Base-by-base conservation (phyloP, 37 sponge, comb jelly and placozoan genomes). In the Halisarca cf. caerulea region DNA sequence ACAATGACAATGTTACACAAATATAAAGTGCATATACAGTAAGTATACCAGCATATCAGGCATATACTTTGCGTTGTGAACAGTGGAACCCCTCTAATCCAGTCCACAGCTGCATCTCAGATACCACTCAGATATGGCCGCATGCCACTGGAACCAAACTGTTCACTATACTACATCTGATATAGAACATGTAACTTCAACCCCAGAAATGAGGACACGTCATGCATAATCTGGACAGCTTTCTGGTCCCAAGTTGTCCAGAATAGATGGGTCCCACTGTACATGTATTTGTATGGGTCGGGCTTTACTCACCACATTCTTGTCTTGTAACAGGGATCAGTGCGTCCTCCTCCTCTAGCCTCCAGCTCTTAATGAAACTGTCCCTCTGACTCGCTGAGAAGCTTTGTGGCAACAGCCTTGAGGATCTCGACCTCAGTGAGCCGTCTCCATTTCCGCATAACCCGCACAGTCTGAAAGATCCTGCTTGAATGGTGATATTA, bases 271-370 rank as follows among this genome's bases (percentile, higher is more conserved):
- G n/a, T n/a, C n/a, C n/a, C n/a, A n/a, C n/a, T n/a, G n/a, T n/a
- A n/a, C n/a, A n/a, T n/a, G n/a, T n/a, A n/a, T n/a, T n/a, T n/a
- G n/a, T n/a, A n/a, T n/a, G n/a, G n/a, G n/a, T n/a, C n/a, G n/a
- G n/a, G n/a, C n/a, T n/a, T n/a, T n/a, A 74, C 77, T 74, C 45
- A 74, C 77, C 77, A 74, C 77, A 74, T 15, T 74, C 77, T 0
- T 41, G 45, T 11, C 43, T 37, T 3, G 21, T 44, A n/a, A 74
- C 77, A 20, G 77, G 42, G 15, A 74, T 40, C 7, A 74, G 25
- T 2, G 41, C 77, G 1, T 74, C 77, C 36, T 74, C 77, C 32
- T 40, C 32, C 15, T 74, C 77, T 8, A 41, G 1, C 25, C 36
- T 74, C 77, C 77, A 74, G 24, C 43, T 40, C 2, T 74, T 43